Base-by-base conservation (phyloP, 2,797 vertebrate genomes). In the Antennarius maculatus region DNA sequence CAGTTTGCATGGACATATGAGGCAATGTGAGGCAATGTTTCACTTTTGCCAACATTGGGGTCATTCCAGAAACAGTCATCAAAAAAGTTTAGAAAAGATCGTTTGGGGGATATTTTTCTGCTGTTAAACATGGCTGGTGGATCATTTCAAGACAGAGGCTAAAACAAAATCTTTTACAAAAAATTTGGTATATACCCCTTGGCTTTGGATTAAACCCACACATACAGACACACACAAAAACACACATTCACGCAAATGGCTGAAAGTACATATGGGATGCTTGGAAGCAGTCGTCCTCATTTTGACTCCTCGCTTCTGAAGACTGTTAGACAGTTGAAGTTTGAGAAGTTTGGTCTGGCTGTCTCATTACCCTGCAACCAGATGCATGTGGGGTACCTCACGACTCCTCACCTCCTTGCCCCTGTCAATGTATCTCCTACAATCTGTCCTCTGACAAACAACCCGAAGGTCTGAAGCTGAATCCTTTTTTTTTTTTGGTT, bases 311-410 rank as follows among this genome's bases (percentile, higher is more conserved):
- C 71, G 66, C 61, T 39, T n/a, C 50, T 66, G 74, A 84, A 79
- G 71, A 15, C 64, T 65, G 71, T 78, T 67, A 79, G 80, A 77
- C 82, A 86, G 64, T 73, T 77, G 69, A 79, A 74, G 69, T 82
- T 79, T 5, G 34, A 79, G 69, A 81, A 81, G 73, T 74, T 59
- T 39, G 59, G 28, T 54, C 47, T 54, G 75, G 73, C 79, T 86
- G 85, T 81, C 84, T 89, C 85, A 88, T 92, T 90, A 91, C 73
- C 41, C 58, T 61, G 79, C 64, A 71, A 80, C 50, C 28, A 74
- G 72, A 77, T 59, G 49, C 68, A 71, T 63, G 66, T 69, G 64
- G 69, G 79, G 74, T 68, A 71, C 74, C 76, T 80, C 68, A 61
- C 59, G 55, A 76, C 71, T 76, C 71, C 69, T 69, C 71, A 76